Evolutionary conservation across 2,113 vertebrate genomes (phyloP).

Genomic region (Mormoops blainvillei): DNA sequence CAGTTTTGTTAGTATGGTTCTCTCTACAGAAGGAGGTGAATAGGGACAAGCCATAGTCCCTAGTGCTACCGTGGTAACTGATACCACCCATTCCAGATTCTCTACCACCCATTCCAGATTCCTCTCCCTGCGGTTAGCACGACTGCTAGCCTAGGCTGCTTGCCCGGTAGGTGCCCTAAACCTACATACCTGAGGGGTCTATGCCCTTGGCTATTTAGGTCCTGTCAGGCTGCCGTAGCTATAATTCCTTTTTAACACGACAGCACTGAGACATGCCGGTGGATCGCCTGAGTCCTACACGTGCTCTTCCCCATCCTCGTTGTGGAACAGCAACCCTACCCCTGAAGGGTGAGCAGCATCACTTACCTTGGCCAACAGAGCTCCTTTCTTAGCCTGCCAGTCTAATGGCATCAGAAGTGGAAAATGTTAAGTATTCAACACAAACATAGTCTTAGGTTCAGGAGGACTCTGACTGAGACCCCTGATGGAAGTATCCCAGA

Average conservation of each 20-base stretch:
- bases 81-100: neutral
- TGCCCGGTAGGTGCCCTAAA: neutral
- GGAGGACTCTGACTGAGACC: neutral
- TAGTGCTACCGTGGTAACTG: neutral
- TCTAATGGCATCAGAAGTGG: neutral
- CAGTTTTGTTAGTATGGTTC: neutral
- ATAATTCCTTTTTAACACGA: neutral
- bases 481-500: neutral
- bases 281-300: neutral
- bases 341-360: neutral
- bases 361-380: neutral
- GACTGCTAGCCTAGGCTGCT: neutral
- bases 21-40: neutral
- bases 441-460: neutral
- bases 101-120: neutral
- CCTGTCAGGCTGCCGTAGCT: neutral
- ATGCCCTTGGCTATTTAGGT: neutral
- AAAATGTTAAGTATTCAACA: neutral
- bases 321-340: neutral
- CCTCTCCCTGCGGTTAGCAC: neutral
- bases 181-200: neutral
- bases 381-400: neutral
- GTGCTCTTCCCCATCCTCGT: neutral
- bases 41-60: neutral
- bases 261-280: neutral